phyloP scores from a whole-genome alignment of 1,140 invertebrate genomes.

The Drosophila persimilis region DNA sequence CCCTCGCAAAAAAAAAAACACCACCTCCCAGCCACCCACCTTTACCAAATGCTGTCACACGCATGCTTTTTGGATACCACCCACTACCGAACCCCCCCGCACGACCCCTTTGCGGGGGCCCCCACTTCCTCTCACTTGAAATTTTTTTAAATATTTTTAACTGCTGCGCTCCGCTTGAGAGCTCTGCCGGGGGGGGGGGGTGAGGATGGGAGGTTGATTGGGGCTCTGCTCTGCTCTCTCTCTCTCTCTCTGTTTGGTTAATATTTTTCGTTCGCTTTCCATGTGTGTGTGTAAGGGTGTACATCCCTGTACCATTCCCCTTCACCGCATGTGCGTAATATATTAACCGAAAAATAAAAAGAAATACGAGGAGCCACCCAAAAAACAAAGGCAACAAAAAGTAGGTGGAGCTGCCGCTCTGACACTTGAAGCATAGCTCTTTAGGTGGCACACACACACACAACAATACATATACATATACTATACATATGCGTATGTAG shows the following conservation, averaged over 20 bases:
- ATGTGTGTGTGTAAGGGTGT: constrained; percentile 23
- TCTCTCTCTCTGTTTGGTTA: constrained; percentile 68
- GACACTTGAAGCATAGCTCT: constrained; percentile 63
- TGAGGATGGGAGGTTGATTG: no score
- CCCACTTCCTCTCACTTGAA: constrained; percentile 50
- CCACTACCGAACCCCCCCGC: background rate
- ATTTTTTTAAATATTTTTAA: constrained; percentile 80
- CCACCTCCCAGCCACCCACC: background rate
- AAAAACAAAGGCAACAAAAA: constrained; percentile 41
- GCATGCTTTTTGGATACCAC: constrained; percentile 40
- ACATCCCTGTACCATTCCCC: background rate
- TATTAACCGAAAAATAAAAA: constrained; percentile 67
- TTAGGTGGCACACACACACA: constrained; percentile 23
- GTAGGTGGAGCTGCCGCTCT: constrained; percentile 65
- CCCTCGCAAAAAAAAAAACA: background rate
- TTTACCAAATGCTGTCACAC: constrained; percentile 34
- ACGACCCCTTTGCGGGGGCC: background rate
- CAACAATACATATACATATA: background rate
- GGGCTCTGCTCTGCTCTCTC: constrained; percentile 4
- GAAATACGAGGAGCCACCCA: constrained; percentile 17
- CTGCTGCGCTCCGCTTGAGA: constrained; percentile 56
- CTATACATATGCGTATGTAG: constrained; percentile 6
- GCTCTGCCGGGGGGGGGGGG: background rate
- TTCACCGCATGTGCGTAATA: constrained; percentile 66
- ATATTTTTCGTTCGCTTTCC: constrained; percentile 62